A percentile compares a stretch with the other conserved stretches of the same genome.
Evolutionary conservation across 2,113 vertebrate species (phyloP).

Genomic region (Anser cygnoides): DNA sequence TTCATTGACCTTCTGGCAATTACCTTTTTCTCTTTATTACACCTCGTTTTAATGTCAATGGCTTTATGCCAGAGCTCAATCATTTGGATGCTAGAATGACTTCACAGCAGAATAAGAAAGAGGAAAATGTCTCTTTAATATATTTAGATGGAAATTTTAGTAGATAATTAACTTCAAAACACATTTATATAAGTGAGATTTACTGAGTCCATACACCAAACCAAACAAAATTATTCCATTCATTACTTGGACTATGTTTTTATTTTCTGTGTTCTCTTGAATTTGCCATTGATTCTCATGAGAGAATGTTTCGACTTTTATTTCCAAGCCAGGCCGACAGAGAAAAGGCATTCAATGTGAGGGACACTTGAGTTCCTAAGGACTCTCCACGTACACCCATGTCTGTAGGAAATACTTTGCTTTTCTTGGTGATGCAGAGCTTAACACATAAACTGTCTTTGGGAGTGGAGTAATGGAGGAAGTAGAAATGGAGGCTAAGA

Average conservation of each 20-base stretch:
- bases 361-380: neutral
- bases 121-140: neutral
- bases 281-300: neutral
- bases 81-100: neutral
- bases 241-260: neutral
- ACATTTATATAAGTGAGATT: neutral
- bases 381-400: neutral
- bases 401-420: neutral
- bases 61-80: constrained; percentile 34
- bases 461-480: neutral
- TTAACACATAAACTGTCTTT: neutral
- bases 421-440: neutral
- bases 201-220: neutral
- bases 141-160: constrained; percentile 16
- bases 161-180: constrained; percentile 26
- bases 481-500: neutral
- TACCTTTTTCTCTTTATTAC: constrained; percentile 25
- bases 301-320: neutral
- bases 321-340: neutral
- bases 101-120: neutral
- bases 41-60: constrained; percentile 33
- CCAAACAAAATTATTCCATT: neutral
- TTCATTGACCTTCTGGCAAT: constrained; percentile 19
- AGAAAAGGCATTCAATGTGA: neutral
- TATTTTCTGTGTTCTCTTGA: neutral